Evolutionary conservation across 2,113 vertebrate genomes (phyloP).

Genomic region (Corapipo altera): DNA sequence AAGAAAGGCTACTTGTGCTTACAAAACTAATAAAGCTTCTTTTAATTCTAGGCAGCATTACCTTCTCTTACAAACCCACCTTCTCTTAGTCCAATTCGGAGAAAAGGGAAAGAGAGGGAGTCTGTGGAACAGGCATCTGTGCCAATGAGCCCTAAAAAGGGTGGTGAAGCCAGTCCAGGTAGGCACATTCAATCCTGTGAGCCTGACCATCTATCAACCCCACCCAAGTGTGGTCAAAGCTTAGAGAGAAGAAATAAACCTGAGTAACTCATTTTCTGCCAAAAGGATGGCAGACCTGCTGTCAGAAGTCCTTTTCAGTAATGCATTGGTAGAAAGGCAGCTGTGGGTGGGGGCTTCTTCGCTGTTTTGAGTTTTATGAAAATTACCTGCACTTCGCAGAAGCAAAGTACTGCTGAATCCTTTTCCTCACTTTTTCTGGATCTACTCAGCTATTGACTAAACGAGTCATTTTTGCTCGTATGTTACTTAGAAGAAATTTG

Average conservation of each 20-base stretch:
- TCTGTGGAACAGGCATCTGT: constrained; percentile 75
- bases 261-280: not conserved
- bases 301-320: not conserved
- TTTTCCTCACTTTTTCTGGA: not conserved
- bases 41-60: constrained; percentile 83
- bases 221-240: fast-evolving
- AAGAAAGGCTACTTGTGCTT: not conserved
- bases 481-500: not conserved
- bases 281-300: not conserved
- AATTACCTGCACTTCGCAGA: not conserved
- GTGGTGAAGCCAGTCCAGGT: constrained; percentile 85
- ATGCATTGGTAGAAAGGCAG: not conserved
- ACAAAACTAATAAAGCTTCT: not conserved
- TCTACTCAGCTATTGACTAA: not conserved
- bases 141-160: constrained; percentile 93
- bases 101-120: constrained; percentile 95
- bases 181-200: not conserved
- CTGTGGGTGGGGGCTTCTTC: not conserved
- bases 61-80: constrained; percentile 92
- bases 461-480: not conserved
- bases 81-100: constrained; percentile 93
- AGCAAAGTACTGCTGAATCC: not conserved
- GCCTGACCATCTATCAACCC: not conserved
- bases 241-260: not conserved
- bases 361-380: not conserved